Conservation (phyloP, 2,888 invertebrate genomes). For the Drosophila sordidapex region DNA sequence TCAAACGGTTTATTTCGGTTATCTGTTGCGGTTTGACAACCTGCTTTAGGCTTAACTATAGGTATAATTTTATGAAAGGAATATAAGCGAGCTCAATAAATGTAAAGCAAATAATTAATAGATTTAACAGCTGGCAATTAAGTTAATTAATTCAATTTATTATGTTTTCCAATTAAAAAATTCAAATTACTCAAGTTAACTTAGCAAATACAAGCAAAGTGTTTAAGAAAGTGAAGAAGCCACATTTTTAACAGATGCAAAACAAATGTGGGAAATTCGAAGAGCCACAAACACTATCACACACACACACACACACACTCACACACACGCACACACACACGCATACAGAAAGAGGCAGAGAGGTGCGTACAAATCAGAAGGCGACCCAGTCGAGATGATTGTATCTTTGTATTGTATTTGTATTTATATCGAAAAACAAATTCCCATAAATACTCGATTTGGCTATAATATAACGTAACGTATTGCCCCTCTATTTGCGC, state of each 20-base stretch:
- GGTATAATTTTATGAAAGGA: not conserved
- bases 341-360: not conserved
- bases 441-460: slow-evolving; percentile 64
- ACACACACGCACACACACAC: not conserved
- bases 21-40: not conserved
- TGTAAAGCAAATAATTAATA: not conserved
- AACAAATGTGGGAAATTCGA: slow-evolving; percentile 45
- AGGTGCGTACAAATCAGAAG: slow-evolving; percentile 11
- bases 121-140: not conserved
- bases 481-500: slow-evolving; percentile 8
- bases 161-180: not conserved
- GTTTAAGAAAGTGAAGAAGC: not conserved
- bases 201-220: not conserved
- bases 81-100: not conserved
- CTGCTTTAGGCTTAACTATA: not conserved
- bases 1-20: not conserved
- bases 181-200: not conserved
- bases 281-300: not conserved
- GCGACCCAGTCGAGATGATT: slow-evolving; percentile 29
- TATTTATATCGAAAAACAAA: slow-evolving; percentile 57
- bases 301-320: not conserved
- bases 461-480: slow-evolving; percentile 39
- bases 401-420: slow-evolving; percentile 27
- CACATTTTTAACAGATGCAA: slow-evolving; percentile 16
- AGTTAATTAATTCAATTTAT: not conserved